Base-by-base conservation (phyloP, 2,797 vertebrate genomes). In the Gastrophryne carolinensis region DNA sequence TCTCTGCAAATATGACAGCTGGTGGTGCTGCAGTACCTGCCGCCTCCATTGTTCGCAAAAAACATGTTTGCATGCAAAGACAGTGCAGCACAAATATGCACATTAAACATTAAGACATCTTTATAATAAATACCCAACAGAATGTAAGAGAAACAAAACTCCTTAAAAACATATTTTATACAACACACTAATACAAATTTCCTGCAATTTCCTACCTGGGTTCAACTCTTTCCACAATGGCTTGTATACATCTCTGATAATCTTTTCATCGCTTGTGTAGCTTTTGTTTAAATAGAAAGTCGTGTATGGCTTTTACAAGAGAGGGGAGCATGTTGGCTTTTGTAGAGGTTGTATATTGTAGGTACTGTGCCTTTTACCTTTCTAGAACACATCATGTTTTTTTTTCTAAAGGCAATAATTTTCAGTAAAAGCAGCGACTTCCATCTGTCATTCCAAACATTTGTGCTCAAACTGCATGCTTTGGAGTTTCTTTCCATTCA, bases 391-490 rank as follows among this genome's bases (percentile, higher is more conserved):
- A 56, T 10, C 3, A 2, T 29, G 65, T 71, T 63, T 56, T 62
- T n/a, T 72, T 71, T 63, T 56, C 54, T n/a, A 65, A 65, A 65
- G 39, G 61, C 53, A 66, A 65, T 78, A 47, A 66, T 72, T 78
- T 78, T 50, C 61, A 32, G 44, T 27, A 78, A 66, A 56, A 66
- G 75, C 61, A 66, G 63, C 60, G 53, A 44, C 26, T 81, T 53
- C 82, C 68, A 72, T 30, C 75, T 69, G 77, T 60, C 80, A 81
- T 60, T 65, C 12, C 56, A 66, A 80, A 24, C 54, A 81, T 57
- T 72, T 75, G 79, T 72, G 80, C 78, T 80, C 78, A 79, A 83
- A 79, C 70, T 56, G 78, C 73, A 81, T 34, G 12, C 62, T 75
- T 77, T 26, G 29, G 0, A 64, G 73, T 75, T 71, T 81, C 81